Evolutionary conservation across 2,797 vertebrate genomes (phyloP).

Genomic region (Caiman crocodilus): DNA sequence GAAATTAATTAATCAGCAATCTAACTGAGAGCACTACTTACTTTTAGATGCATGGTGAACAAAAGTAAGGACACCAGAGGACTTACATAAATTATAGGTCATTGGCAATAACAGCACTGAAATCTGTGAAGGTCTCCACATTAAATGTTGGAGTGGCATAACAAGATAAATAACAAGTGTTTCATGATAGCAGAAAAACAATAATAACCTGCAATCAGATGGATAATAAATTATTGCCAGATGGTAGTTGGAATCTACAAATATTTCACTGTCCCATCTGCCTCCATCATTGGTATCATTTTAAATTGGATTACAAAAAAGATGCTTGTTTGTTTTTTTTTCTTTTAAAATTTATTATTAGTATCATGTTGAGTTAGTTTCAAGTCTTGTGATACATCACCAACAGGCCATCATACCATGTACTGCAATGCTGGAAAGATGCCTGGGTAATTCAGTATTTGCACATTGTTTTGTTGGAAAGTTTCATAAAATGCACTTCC

Average conservation of each 20-base stretch:
- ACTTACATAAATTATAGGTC: constrained; percentile 48
- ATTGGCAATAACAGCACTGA: background rate
- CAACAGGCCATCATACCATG: background rate
- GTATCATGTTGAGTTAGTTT: background rate
- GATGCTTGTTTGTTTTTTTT: background rate
- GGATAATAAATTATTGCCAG: constrained; percentile 70
- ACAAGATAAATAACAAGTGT: constrained; percentile 59
- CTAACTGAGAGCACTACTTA: background rate
- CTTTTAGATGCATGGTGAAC: background rate
- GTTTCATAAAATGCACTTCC: background rate
- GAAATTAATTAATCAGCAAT: constrained; percentile 56
- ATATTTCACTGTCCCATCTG: constrained; percentile 64
- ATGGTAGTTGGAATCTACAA: constrained; percentile 62
- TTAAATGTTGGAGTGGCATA: constrained; percentile 42
- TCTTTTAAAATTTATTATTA: constrained; percentile 13
- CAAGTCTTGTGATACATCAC: background rate
- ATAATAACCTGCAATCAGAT: constrained; percentile 54
- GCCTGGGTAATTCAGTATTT: background rate
- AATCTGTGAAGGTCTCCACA: constrained; percentile 47
- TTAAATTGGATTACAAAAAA: background rate
- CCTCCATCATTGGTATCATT: constrained; percentile 27
- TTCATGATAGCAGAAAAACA: constrained; percentile 49
- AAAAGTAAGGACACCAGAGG: constrained; percentile 40
- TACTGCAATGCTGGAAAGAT: background rate
- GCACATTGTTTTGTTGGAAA: background rate